Base-by-base conservation (phyloP, 1,140 invertebrate species). In the Lepidurus apus region DNA sequence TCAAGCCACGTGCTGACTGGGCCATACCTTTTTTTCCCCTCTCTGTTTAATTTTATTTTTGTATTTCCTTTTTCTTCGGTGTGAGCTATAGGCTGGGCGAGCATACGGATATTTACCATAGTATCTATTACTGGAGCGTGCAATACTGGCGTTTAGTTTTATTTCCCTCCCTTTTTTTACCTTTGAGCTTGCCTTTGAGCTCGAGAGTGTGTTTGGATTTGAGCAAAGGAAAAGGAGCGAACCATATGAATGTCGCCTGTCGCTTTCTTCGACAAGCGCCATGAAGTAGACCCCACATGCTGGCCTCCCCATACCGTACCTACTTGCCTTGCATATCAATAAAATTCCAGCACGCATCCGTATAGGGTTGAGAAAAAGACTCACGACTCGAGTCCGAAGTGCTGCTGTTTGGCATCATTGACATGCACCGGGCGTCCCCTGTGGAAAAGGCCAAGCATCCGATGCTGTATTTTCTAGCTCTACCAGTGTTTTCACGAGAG, bases 241-340 rank as follows among this genome's bases (percentile, higher is more conserved):
- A 65, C 1, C 21, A 65, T n/a, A 65, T 65, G 53, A 65, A 65
- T 65, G 53, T 65, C 53, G 53, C 53, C 53, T 65, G 53, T 65
- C 53, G 17, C 13, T 65, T 65, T 65, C 53, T 11, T 21, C 53
- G 53, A 65, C 53, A 65, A 65, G 53, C 53, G 6, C 53, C 53
- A 65, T 65, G 53, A 21, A 65, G 17, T n/a, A 65, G 53, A 65
- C 53, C 53, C 53, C 53, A 65, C 53, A 65, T 21, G 53, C 53
- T 65, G 53, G 53, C 13, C 45, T 17, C 53, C 53, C 53, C 53
- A 65, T 65, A 65, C 13, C 53, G 53, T 65, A 65, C 53, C 53
- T 21, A 65, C 53, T 65, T 65, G 53, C 53, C 53, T 65, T 65
- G 53, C 53, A 65, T 65, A 65, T 65, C 53, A 65, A 65, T 65